These are phyloP conservation scores for Catajapyx aquilonaris DNA, from an alignment of 1,140 invertebrate species.

Conservation along the genomic window DNA sequence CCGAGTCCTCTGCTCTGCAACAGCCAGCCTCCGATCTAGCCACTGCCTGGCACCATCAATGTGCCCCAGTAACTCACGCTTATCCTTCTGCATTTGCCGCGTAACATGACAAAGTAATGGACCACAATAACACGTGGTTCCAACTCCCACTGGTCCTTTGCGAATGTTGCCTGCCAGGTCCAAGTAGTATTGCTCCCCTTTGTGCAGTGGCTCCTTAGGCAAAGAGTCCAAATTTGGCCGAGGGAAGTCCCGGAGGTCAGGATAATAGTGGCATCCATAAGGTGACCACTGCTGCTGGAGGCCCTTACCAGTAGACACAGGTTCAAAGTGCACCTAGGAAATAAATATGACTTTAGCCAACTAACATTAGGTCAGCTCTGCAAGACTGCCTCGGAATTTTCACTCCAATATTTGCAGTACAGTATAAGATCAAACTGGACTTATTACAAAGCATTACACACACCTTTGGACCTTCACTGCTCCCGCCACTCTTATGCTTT, in stretches of 20 bases:
- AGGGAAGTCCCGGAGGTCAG: constrained; percentile 58
- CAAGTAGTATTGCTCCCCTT: constrained; percentile 83
- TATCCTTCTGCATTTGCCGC: neutral
- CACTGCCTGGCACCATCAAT: neutral
- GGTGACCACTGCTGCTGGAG: constrained; percentile 43
- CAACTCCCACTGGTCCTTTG: constrained; percentile 60
- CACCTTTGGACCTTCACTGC: neutral
- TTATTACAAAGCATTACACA: too few species aligned
- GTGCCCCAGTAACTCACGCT: neutral
- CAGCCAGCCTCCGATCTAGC: neutral
- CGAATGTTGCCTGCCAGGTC: constrained; percentile 90
- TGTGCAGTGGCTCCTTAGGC: constrained; percentile 59
- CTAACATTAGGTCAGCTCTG: too few species aligned
- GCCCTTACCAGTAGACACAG: constrained; percentile 15
- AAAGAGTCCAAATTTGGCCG: constrained; percentile 61
- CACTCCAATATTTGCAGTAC: neutral
- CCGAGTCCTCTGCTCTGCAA: neutral
- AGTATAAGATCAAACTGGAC: too few species aligned
- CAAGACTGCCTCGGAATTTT: too few species aligned
- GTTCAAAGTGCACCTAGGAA: constrained; percentile 24
- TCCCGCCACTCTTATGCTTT: constrained; percentile 10
- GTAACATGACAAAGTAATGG: neutral
- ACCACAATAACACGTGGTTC: constrained; percentile 57
- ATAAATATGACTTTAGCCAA: too few species aligned
- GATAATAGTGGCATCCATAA: constrained; percentile 75